Conservation (phyloP, 1,140 invertebrate species). For the Acyrthosiphon pisum region DNA sequence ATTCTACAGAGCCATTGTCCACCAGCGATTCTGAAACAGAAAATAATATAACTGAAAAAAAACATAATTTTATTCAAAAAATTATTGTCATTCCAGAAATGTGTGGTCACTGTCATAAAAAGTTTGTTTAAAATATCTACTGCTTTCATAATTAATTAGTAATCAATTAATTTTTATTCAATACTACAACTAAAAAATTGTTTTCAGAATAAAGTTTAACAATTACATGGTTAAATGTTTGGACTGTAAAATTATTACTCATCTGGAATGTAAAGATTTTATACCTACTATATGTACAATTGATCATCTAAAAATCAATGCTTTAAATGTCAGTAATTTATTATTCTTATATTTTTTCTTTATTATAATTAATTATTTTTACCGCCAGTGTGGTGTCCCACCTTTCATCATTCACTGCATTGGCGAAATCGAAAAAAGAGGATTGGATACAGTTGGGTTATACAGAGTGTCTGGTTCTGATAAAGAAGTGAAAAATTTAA, state of each 20-base stretch:
- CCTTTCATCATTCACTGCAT: conserved; percentile 92
- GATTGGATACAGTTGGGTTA: conserved; percentile 85
- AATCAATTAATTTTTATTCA: not conserved
- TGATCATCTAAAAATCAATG: not conserved
- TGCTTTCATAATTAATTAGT: not conserved
- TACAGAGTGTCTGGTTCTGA: conserved; percentile 89
- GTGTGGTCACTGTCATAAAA: conserved; percentile 26
- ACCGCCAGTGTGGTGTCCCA: conserved; percentile 71
- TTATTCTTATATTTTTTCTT: not conserved
- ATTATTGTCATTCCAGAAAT: conserved; percentile 31
- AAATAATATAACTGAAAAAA: not conserved
- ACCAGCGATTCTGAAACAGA: not conserved
- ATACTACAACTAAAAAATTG: not conserved
- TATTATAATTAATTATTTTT: not conserved
- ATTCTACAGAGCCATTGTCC: conserved; percentile 24
- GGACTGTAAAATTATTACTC: conserved; percentile 78
- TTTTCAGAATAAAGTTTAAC: conserved; percentile 50
- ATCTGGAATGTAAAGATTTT: conserved; percentile 79
- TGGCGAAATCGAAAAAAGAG: conserved; percentile 89
- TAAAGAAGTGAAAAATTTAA: conserved; percentile 83
- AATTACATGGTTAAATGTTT: conserved; percentile 71
- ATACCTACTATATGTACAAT: conserved; percentile 81
- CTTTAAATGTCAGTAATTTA: conserved; percentile 37
- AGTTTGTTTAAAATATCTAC: not conserved
- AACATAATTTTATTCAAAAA: conserved; percentile 52